These are phyloP conservation scores for Myioborus melanocephalus DNA, from an alignment of 2,797 vertebrate species.

Conservation along the genomic window DNA sequence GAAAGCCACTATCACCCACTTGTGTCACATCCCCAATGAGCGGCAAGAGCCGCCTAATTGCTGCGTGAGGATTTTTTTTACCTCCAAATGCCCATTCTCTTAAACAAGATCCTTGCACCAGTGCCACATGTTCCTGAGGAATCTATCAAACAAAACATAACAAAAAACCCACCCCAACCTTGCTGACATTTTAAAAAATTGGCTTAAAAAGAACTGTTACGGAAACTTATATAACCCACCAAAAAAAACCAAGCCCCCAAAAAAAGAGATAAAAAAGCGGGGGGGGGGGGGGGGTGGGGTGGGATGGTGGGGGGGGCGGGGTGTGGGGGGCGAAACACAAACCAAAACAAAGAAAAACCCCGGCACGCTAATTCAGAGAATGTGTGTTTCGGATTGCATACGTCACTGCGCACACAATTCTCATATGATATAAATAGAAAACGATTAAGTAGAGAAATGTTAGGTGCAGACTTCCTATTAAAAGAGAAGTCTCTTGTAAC, in stretches of 20 bases:
- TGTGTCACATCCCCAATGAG: slow-evolving; percentile 90
- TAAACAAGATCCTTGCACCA: slow-evolving; percentile 84
- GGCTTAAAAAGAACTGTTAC: slow-evolving; percentile 72
- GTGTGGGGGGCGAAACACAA: background rate
- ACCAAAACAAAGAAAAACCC: background rate
- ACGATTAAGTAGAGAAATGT: background rate
- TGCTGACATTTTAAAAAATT: slow-evolving; percentile 73
- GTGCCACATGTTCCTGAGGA: slow-evolving; percentile 84
- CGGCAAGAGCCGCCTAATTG: slow-evolving; percentile 89
- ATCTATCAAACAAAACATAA: slow-evolving; percentile 79
- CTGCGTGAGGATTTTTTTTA: slow-evolving; percentile 77
- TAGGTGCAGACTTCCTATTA: slow-evolving; percentile 43
- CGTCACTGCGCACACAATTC: background rate
- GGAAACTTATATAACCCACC: slow-evolving; percentile 46
- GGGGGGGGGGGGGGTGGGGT: background rate
- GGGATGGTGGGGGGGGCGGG: background rate
- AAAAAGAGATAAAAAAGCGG: background rate
- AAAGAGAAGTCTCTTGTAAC: slow-evolving; percentile 34
- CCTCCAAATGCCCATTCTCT: slow-evolving; percentile 79
- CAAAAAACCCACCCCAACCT: slow-evolving; percentile 65
- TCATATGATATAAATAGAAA: slow-evolving; percentile 27
- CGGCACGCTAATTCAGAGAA: background rate
- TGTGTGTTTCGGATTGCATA: slow-evolving; percentile 7
- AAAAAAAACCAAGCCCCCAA: background rate
- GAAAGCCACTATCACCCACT: slow-evolving; percentile 93